Percentiles rank a stretch among this genome's conserved stretches.
phyloP scores from a whole-genome alignment of 30 jellyfish, hydroid and myxozoan species.

The Nemopilema nomurai region DNA sequence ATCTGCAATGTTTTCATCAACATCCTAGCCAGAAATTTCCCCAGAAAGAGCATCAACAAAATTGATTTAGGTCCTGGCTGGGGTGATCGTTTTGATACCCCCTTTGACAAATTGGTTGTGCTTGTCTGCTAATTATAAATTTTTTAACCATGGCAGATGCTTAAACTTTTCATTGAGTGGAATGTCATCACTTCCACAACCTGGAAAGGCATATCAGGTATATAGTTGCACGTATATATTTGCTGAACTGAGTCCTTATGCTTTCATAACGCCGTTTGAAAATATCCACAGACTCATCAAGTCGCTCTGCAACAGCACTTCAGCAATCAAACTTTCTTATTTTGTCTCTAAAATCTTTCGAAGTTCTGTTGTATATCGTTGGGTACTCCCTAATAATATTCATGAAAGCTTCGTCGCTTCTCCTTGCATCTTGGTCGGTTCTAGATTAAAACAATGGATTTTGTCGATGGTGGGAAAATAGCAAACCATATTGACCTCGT shows the following conservation, averaged over 20 bases:
- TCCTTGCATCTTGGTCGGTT: no score
- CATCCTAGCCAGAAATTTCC: slow-evolving; percentile 2
- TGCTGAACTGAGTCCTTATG: slow-evolving; percentile 37
- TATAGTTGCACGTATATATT: slow-evolving; percentile 12
- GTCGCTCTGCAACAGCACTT: no score
- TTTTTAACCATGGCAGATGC: slow-evolving; percentile 31
- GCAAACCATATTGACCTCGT: no score
- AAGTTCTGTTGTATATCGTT: no score
- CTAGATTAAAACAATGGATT: no score
- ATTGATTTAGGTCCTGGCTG: neutral
- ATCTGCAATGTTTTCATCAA: neutral
- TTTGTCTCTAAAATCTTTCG: no score
- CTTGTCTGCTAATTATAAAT: slow-evolving; percentile 31
- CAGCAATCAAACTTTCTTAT: no score
- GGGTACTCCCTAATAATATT: no score
- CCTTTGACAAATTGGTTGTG: slow-evolving; percentile 17
- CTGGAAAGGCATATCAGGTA: slow-evolving; percentile 20
- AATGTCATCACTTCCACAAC: slow-evolving; percentile 41
- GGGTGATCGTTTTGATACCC: neutral
- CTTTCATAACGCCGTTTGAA: slow-evolving; percentile 33
- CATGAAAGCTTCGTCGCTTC: no score
- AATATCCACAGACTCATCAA: no score
- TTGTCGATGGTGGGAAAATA: no score
- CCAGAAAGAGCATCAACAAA: slow-evolving; percentile 4
- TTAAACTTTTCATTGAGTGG: slow-evolving; percentile 12